phyloP scores from a whole-genome alignment of 2,797 vertebrate species.

The Falco cherrug region DNA sequence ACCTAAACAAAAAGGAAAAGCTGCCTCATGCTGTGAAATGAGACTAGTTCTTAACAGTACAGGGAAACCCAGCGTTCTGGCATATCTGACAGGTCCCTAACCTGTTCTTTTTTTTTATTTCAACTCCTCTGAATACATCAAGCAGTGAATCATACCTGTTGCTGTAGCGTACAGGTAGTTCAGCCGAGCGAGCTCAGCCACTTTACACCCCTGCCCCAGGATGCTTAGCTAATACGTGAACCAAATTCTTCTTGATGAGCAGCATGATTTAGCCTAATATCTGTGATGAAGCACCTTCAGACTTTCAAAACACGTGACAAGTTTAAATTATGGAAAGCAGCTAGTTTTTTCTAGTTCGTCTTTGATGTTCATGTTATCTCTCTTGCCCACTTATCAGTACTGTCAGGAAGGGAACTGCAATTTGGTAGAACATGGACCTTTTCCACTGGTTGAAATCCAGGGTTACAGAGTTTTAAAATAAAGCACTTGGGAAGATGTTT shows the following conservation, averaged over 20 bases:
- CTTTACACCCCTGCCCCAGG: not conserved
- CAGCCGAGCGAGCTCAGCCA: not conserved
- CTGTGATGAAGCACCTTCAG: not conserved
- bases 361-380: not conserved
- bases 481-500: not conserved
- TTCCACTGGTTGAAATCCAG: not conserved
- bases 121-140: not conserved
- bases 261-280: not conserved
- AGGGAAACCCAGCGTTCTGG: not conserved
- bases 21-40: not conserved
- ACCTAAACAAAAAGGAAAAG: not conserved
- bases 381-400: fast-evolving
- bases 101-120: not conserved
- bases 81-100: not conserved
- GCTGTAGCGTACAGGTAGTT: not conserved
- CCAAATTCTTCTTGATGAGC: not conserved
- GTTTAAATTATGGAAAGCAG: not conserved
- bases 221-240: not conserved
- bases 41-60: not conserved
- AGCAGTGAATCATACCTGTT: not conserved
- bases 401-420: not conserved
- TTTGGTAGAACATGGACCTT: not conserved
- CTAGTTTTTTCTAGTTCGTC: not conserved
- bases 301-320: fast-evolving
- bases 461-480: not conserved